A percentile compares a stretch with the other conserved stretches of the same genome.
phyloP scores from a whole-genome alignment of 2,888 invertebrate species.

The Archips crataeganus region DNA sequence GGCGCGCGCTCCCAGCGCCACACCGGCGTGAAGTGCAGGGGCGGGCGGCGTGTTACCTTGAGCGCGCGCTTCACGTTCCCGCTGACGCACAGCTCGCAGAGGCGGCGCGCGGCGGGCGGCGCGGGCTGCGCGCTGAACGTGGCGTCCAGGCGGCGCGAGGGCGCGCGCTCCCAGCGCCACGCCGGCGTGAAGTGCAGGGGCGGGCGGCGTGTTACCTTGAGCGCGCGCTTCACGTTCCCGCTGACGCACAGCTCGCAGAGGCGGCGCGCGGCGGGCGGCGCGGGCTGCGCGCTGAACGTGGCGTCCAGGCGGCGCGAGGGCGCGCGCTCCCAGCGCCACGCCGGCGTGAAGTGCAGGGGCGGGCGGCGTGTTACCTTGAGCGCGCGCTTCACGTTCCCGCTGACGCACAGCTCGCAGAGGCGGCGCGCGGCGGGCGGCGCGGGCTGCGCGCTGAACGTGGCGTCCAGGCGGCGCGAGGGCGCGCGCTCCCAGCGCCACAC shows the following conservation, averaged over 20 bases:
- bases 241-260: constrained; percentile 98
- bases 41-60: constrained; percentile 77
- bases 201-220: constrained; percentile 85
- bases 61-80: constrained; percentile 98
- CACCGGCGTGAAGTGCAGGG: constrained; percentile 79
- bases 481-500: constrained; percentile 99
- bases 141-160: constrained; percentile 47
- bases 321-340: constrained; percentile 98
- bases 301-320: constrained; percentile 50
- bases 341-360: constrained; percentile 98
- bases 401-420: constrained; percentile 97
- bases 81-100: constrained; percentile 97
- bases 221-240: constrained; percentile 97
- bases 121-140: constrained; percentile 44
- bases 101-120: constrained; percentile 86
- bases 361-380: constrained; percentile 88
- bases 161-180: constrained; percentile 97
- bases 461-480: constrained; percentile 51
- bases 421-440: constrained; percentile 84
- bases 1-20: constrained; percentile 97
- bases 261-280: constrained; percentile 84
- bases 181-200: no score
- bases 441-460: constrained; percentile 44
- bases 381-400: constrained; percentile 97
- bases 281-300: constrained; percentile 44